Percentiles rank a stretch among this genome's conserved stretches.
phyloP scores from a whole-genome alignment of 92 coral and sea anemone species.

The Epizoanthus scotinus region DNA sequence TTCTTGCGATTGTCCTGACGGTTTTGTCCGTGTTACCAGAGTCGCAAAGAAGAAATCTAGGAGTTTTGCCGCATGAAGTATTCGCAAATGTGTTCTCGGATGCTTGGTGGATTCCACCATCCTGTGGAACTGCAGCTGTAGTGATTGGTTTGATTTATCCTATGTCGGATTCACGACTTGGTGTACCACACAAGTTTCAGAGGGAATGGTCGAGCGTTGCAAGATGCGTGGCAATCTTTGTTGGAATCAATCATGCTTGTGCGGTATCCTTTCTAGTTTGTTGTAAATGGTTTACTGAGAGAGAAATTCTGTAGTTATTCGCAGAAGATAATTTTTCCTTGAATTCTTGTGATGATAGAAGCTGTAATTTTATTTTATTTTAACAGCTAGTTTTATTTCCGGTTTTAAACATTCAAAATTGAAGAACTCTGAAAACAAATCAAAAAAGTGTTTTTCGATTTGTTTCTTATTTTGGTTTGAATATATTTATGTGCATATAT shows the following conservation, averaged over 20 bases:
- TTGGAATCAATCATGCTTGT: slow-evolving; percentile 96
- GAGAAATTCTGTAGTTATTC: background rate
- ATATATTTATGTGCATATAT: background rate
- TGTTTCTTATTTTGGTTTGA: background rate
- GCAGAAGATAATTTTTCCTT: background rate
- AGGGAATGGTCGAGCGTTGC: slow-evolving; percentile 99
- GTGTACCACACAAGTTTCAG: slow-evolving; percentile 87
- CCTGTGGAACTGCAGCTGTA: slow-evolving; percentile 94
- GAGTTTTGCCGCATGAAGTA: slow-evolving; percentile 75
- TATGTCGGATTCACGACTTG: slow-evolving; percentile 88
- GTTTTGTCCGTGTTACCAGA: slow-evolving; percentile 88
- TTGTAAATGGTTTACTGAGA: background rate
- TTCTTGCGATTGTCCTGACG: slow-evolving; percentile 85
- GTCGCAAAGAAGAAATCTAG: slow-evolving; percentile 78
- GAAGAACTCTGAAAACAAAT: background rate
- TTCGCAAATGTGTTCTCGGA: slow-evolving; percentile 79
- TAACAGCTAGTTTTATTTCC: background rate
- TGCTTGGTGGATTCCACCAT: slow-evolving; percentile 98
- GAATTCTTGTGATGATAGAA: too few relatives aligned
- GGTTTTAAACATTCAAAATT: background rate
- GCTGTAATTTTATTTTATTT: background rate
- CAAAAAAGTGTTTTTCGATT: background rate
- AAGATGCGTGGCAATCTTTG: slow-evolving; percentile 88
- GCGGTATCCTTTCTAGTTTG: slow-evolving; percentile 95
- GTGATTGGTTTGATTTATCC: slow-evolving; percentile 91